phyloP scores from a whole-genome alignment of 2,888 invertebrate genomes.

The Caenorhabditis imperialis region DNA sequence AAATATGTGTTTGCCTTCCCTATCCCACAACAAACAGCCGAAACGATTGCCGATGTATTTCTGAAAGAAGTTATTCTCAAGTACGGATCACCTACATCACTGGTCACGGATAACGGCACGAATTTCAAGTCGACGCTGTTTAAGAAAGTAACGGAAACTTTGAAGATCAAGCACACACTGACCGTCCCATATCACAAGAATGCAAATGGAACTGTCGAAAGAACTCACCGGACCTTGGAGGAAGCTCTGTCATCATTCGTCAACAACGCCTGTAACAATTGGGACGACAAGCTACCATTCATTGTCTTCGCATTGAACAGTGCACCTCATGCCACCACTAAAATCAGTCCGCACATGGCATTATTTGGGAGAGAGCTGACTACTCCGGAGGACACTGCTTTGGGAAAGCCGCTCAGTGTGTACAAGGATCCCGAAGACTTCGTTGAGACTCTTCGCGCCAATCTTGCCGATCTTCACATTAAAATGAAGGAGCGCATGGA shows the following conservation, averaged over 20 bases:
- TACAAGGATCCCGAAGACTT: not conserved
- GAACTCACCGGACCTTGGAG: constrained; percentile 21
- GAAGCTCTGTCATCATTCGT: constrained; percentile 2
- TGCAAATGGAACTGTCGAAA: constrained; percentile 27
- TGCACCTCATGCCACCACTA: not conserved
- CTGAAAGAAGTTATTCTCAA: constrained; percentile 9
- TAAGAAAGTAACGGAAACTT: constrained; percentile 1
- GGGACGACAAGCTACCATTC: constrained; percentile 5
- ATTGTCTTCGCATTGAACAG: constrained; percentile 26
- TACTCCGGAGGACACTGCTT: constrained; percentile 5
- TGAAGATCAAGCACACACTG: constrained; percentile 2
- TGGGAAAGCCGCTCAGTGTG: no score
- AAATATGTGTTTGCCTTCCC: constrained; percentile 1
- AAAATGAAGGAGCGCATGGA: constrained; percentile 11
- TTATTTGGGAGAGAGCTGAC: constrained; percentile 15
- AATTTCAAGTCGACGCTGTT: constrained; percentile 24
- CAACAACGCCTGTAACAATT: not conserved
- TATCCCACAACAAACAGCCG: not conserved
- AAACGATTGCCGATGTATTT: not conserved
- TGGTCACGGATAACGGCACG: constrained; percentile 41
- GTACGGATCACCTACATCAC: constrained; percentile 20
- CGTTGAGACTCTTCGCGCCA: not conserved
- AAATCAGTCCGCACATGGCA: constrained; percentile 6
- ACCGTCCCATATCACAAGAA: constrained; percentile 17
- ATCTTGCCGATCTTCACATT: not conserved